Conservation (phyloP, 2,888 invertebrate species). For the Trilocha varians region DNA sequence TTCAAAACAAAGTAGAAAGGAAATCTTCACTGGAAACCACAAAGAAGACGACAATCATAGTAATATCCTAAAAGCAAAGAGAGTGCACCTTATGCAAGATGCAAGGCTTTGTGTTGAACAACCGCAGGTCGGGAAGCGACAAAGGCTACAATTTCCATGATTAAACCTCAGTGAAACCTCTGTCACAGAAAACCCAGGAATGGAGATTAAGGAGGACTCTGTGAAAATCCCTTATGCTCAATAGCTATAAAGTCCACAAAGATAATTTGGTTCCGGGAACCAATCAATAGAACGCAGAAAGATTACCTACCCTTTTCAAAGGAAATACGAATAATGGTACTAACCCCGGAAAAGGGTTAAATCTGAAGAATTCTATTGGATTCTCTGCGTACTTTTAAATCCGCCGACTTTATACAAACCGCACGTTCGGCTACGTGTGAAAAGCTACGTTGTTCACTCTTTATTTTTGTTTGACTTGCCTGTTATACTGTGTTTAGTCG, state of each 20-base stretch:
- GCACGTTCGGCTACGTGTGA: conserved; percentile 24
- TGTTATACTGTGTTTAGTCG: conserved; percentile 3
- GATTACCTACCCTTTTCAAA: conserved; percentile 8
- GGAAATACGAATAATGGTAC: conserved; percentile 23
- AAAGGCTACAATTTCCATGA: conserved; percentile 46
- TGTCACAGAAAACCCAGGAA: neutral
- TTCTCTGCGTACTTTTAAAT: conserved; percentile 30
- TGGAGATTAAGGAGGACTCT: neutral
- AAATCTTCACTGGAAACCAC: conserved; percentile 14
- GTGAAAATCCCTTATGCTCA: neutral
- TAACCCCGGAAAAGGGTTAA: conserved; percentile 26
- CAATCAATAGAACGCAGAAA: neutral
- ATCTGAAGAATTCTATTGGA: conserved; percentile 29
- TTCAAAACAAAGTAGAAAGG: no score
- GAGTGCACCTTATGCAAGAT: conserved; percentile 37
- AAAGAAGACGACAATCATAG: conserved; percentile 22
- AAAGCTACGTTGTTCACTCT: conserved; percentile 13
- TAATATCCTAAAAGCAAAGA: conserved; percentile 51
- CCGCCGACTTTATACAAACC: conserved; percentile 35
- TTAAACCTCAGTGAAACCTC: conserved; percentile 16
- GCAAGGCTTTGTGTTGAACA: conserved; percentile 29
- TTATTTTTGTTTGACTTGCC: conserved; percentile 1
- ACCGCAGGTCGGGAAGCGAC: conserved; percentile 25
- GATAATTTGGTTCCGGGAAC: neutral
- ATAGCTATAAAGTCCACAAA: neutral